phyloP scores from a whole-genome alignment of 2,888 invertebrate genomes.

The Dynastes maya region DNA sequence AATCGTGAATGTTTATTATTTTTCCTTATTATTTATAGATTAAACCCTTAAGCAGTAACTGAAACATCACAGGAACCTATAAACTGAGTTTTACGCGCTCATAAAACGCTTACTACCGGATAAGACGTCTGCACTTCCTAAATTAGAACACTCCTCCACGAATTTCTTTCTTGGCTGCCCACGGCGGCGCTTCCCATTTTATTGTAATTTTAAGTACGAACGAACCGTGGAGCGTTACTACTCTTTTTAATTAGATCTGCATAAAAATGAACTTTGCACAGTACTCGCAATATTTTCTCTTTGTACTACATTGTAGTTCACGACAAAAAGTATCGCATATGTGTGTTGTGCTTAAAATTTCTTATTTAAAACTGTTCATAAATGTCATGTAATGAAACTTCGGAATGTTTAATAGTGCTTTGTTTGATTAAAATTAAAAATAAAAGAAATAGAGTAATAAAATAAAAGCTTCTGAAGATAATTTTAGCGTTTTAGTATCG shows the following conservation, averaged over 20 bases:
- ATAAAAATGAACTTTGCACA: not conserved
- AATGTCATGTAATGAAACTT: too few relatives aligned
- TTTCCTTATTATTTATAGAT: not conserved
- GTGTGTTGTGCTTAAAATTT: too few relatives aligned
- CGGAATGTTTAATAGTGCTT: too few relatives aligned
- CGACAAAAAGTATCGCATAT: too few relatives aligned
- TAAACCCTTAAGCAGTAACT: not conserved
- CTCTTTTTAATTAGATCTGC: conserved; percentile 2
- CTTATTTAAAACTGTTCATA: too few relatives aligned
- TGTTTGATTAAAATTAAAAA: too few relatives aligned
- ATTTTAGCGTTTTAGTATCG: too few relatives aligned
- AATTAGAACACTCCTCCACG: not conserved
- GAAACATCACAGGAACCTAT: conserved; percentile 9
- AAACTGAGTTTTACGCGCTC: conserved; percentile 14
- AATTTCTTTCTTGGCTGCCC: conserved; percentile 1
- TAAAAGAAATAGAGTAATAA: too few relatives aligned
- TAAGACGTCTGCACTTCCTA: conserved; percentile 7
- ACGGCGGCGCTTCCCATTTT: not conserved
- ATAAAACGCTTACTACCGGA: not conserved
- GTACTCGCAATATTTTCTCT: too few relatives aligned
- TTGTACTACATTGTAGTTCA: too few relatives aligned
- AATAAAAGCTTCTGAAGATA: too few relatives aligned
- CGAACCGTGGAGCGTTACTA: not conserved
- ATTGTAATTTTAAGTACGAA: conserved; percentile 7
- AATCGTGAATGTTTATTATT: not conserved